Percentiles rank a stretch among this genome's conserved stretches.
Conservation (phyloP, 1,140 invertebrate species). For the Centruroides vittatus region DNA sequence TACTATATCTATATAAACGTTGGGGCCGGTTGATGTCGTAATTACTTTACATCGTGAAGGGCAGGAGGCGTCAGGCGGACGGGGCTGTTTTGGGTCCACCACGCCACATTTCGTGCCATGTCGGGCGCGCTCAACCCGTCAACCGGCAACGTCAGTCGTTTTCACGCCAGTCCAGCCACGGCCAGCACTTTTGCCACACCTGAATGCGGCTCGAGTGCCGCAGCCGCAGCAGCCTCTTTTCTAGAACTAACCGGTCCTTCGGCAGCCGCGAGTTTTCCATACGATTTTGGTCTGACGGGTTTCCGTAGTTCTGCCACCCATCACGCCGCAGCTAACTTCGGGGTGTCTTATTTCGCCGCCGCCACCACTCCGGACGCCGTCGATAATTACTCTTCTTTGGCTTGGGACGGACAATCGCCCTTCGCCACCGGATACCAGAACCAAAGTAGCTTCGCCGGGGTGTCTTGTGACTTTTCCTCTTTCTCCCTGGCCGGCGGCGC, state of each 20-base stretch:
- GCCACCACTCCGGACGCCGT: slow-evolving; percentile 1
- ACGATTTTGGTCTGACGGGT: slow-evolving; percentile 5
- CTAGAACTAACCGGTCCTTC: slow-evolving; percentile 13
- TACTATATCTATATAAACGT: no score
- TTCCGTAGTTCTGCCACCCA: slow-evolving; percentile 4
- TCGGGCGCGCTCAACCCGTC: slow-evolving; percentile 17
- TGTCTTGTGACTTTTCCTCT: slow-evolving; percentile 4
- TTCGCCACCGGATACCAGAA: slow-evolving; percentile 1
- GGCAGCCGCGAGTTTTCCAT: slow-evolving; percentile 2
- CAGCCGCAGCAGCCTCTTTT: slow-evolving; percentile 2
- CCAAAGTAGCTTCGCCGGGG: background rate
- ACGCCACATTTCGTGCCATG: slow-evolving; percentile 11
- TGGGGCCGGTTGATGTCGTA: no score
- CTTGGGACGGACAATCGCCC: slow-evolving; percentile 7
- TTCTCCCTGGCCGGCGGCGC: background rate
- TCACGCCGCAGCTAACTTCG: slow-evolving; percentile 1
- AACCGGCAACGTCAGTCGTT: slow-evolving; percentile 15
- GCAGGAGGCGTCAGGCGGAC: background rate
- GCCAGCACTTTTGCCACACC: slow-evolving; percentile 10
- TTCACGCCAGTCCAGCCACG: slow-evolving; percentile 12
- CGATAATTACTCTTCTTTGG: slow-evolving; percentile 10
- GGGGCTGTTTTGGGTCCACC: background rate
- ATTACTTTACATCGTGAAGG: no score
- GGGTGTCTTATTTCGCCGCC: background rate
- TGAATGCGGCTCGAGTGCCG: slow-evolving; percentile 11